Percentiles rank a stretch among this genome's conserved stretches.
These are phyloP conservation scores for Zootermopsis nevadensis DNA, from an alignment of 2,888 invertebrate genomes.

Conservation along the genomic window DNA sequence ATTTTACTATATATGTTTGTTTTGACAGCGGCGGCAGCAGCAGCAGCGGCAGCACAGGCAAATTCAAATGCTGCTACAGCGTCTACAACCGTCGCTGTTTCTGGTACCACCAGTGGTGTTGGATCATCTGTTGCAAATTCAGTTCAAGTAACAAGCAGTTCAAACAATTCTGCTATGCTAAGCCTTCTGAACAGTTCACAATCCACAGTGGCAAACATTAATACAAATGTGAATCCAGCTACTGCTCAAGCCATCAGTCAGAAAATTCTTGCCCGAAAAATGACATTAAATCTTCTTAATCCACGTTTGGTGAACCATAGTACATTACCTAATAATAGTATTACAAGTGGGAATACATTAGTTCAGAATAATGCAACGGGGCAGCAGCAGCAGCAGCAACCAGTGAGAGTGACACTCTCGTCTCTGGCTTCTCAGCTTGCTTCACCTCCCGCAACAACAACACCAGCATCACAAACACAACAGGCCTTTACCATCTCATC, in stretches of 20 bases:
- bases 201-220: conserved; percentile 59
- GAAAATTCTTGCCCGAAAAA: conserved; percentile 67
- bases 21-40: conserved; percentile 44
- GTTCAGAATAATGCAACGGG: conserved; percentile 7
- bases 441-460: conserved; percentile 58
- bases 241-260: conserved; percentile 50
- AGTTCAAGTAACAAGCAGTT: conserved; percentile 56
- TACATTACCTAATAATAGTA: conserved; percentile 60
- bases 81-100: conserved; percentile 60
- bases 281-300: conserved; percentile 67
- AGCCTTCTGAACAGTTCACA: conserved; percentile 77
- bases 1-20: too few species aligned
- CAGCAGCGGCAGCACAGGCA: conserved; percentile 54
- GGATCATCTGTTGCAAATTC: conserved; percentile 58
- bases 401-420: conserved; percentile 64
- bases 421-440: conserved; percentile 64
- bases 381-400: conserved; percentile 49
- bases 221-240: conserved; percentile 31
- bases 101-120: not conserved
- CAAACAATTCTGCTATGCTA: conserved; percentile 78
- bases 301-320: conserved; percentile 62
- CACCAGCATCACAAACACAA: conserved; percentile 57
- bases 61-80: conserved; percentile 57
- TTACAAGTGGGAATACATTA: conserved; percentile 38
- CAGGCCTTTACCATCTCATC: conserved; percentile 47